Conservation (phyloP, 2,113 vertebrate genomes). For the Scolopax mira region DNA sequence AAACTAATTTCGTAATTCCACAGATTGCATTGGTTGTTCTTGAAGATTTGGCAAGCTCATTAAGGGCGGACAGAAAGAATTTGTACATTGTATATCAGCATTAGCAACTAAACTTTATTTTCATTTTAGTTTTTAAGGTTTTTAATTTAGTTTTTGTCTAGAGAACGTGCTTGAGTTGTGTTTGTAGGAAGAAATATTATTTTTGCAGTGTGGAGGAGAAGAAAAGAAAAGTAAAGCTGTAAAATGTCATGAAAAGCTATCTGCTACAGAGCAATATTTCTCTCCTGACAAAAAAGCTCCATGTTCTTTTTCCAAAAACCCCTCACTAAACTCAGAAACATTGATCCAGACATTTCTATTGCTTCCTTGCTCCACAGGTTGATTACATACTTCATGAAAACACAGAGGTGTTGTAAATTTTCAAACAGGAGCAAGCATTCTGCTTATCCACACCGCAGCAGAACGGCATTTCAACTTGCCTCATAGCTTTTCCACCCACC, state of each 20-base stretch:
- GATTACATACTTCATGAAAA: slow-evolving; percentile 53
- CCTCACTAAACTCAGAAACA: slow-evolving; percentile 56
- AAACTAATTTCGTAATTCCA: background rate
- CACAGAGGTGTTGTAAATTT: slow-evolving; percentile 47
- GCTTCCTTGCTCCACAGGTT: slow-evolving; percentile 49
- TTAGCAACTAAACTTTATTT: background rate
- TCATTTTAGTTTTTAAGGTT: background rate
- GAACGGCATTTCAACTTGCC: background rate
- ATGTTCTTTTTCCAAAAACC: slow-evolving; percentile 40
- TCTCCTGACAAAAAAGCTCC: slow-evolving; percentile 43
- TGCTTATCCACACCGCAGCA: background rate
- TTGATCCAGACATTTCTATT: slow-evolving; percentile 62
- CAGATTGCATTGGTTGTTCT: background rate
- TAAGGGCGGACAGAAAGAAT: background rate
- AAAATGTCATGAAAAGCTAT: slow-evolving; percentile 32
- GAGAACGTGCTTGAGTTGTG: background rate
- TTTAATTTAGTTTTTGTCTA: background rate
- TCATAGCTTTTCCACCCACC: background rate
- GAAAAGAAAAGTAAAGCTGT: slow-evolving; percentile 48
- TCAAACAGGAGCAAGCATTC: background rate
- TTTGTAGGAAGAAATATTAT: background rate
- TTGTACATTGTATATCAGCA: background rate
- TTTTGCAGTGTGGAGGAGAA: background rate
- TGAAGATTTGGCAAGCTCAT: background rate
- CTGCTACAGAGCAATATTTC: slow-evolving; percentile 46